Conservation (phyloP, 1,140 invertebrate genomes). For the Adelges cooleyi region DNA sequence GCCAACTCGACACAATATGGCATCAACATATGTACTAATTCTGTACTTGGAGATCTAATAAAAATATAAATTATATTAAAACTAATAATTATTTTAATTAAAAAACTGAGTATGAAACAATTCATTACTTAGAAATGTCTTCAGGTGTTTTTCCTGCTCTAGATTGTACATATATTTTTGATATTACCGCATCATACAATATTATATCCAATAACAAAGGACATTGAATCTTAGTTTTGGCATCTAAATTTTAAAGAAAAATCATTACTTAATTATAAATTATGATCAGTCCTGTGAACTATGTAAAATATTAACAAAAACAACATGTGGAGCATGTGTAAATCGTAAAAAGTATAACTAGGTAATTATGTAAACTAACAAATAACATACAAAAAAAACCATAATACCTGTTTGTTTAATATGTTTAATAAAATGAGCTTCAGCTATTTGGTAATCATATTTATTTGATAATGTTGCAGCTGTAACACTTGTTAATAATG, state of each 20-base stretch:
- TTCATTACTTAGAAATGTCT: neutral
- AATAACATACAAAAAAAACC: too few species aligned
- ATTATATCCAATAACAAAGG: slow-evolving; percentile 12
- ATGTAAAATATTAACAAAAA: too few species aligned
- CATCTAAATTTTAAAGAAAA: neutral
- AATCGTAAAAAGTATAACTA: too few species aligned
- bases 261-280: too few species aligned
- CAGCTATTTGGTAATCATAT: slow-evolving; percentile 8
- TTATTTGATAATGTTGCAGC: neutral
- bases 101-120: neutral
- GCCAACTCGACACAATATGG: slow-evolving; percentile 16
- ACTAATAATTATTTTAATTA: neutral
- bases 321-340: too few species aligned
- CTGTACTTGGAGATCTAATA: neutral
- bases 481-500: neutral
- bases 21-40: neutral
- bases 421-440: slow-evolving; percentile 9
- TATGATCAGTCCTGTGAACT: too few species aligned
- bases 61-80: neutral
- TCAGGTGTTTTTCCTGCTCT: neutral
- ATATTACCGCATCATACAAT: slow-evolving; percentile 9
- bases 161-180: neutral
- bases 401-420: neutral
- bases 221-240: neutral
- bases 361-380: too few species aligned